Evolutionary conservation across 2,113 vertebrate species (phyloP).

Genomic region (Accipiter cooperii): DNA sequence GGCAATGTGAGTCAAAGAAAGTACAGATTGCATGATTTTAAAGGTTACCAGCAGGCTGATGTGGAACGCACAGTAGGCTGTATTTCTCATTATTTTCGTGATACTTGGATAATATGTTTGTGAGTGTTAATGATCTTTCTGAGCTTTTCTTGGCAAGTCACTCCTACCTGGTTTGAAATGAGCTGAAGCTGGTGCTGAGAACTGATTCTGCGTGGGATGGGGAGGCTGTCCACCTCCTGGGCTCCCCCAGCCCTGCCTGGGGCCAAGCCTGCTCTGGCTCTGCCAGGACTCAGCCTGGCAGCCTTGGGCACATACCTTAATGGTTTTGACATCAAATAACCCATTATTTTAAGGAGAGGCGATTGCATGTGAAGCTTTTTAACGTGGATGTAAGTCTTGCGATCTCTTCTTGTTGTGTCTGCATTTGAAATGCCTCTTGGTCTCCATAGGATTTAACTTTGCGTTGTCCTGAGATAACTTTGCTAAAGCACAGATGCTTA

Average conservation of each 20-base stretch:
- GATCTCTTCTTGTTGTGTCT: background rate
- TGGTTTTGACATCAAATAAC: background rate
- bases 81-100: background rate
- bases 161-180: background rate
- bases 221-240: background rate
- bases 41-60: background rate
- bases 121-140: background rate
- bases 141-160: background rate
- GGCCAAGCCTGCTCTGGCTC: background rate
- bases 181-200: background rate
- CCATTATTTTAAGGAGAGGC: background rate
- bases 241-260: rapidly evolving
- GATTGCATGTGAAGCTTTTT: background rate
- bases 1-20: background rate
- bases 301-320: too few relatives aligned
- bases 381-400: background rate
- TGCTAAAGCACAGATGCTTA: background rate
- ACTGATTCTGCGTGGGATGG: background rate
- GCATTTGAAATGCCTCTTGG: background rate
- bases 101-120: background rate
- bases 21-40: background rate
- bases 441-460: background rate
- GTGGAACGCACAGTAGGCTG: background rate
- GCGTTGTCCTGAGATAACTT: background rate
- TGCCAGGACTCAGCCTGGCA: background rate